Base-by-base conservation (phyloP, 2,888 invertebrate genomes). In the Formica aserva region DNA sequence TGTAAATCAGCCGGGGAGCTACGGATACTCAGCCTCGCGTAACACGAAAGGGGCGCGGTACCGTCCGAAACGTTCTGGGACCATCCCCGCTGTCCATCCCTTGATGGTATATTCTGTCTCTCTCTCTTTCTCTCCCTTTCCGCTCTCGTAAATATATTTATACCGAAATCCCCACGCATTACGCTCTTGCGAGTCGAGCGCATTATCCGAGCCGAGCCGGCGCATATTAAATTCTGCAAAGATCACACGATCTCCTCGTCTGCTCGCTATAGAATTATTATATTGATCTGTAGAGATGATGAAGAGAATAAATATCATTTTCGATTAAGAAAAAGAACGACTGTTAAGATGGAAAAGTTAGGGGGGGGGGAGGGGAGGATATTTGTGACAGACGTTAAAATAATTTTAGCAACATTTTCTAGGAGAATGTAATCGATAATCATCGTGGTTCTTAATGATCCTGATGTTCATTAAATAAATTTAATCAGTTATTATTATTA, bases 1-100 rank as follows among this genome's bases (percentile, higher is more conserved):
- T 92, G 92, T 92, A 92, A 92, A 92, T 92, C 91, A 92, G 76
- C 62, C 81, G 55, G 82, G 55, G 82, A 71, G 85, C 66, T 62
- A 86, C 81, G 85, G 85, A 85, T 85, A 86, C 86, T 80, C 81
- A 62, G 66, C 48, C 65, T 66, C 66, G 48, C 48, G 82, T 86
- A 76, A 85, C 86, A 86, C 65, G 86, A 86, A 86, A 86, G 83
- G 86, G 86, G 86, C 86, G 86, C 86, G 86, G 77, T 86, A 57
- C 63, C 41, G 62, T 77, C 63, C 69, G 26, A 48, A 48, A 55
- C 22, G 45, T 52, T 32, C 72, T 57, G 48, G 48, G 29, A 4
- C 66, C 6, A 48, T n/a, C 75, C 60, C 55, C 80, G 29, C 67
- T 65, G 57, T 74, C 35, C 38, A 29, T 32, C 32, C 38, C 32